Evolutionary conservation across 1,140 invertebrate genomes (phyloP), one percentile per base, ranked within the genome.

Genomic region (Ridgeia piscesae): DNA sequence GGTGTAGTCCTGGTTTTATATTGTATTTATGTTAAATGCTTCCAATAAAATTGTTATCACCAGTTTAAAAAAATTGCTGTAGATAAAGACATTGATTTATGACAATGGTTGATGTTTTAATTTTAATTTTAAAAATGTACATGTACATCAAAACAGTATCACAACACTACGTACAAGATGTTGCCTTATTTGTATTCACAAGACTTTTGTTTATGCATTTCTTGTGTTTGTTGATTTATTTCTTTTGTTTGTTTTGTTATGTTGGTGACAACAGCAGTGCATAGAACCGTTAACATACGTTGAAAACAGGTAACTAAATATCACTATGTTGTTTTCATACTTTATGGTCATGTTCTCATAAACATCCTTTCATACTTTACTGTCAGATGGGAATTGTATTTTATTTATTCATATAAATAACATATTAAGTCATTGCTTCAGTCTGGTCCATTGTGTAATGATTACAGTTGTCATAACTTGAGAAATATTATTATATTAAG

Each of bases 251-350:
- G 58, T 77, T 42, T 77, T 77, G 58, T 77, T 77, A 77, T 77
- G 58, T 77, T 77, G 58, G 58, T 77, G 58, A 77, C 58, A 77
- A 77, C 58, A 21, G 58, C 58, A 8, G 58, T 27, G 58, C 42
- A 31, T 77, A 77, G 58, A 77, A 77, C 58, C 58, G 6, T 77
- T 77, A 77, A 77, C 58, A 77, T 77, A 21, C 27, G 58, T 9
- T 77, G 58, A 77, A 77, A 31, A 77, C 58, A 77, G 58, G 58
- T 77, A 77, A 77, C 6, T 77, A 31, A 92, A 93, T 50, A 88
- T 33, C 50, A 33, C 33, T 89, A 33, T 91, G 89, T 33, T 33
- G 31, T 91, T 33, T 35, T 35, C 34, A 33, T 34, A 93, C 58
- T 92, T 42, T 33, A 89, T 92, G 34, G 27, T 89, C 21, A 21